Conservation (phyloP, 2,888 invertebrate species). For the Linnaemya tessellans region DNA sequence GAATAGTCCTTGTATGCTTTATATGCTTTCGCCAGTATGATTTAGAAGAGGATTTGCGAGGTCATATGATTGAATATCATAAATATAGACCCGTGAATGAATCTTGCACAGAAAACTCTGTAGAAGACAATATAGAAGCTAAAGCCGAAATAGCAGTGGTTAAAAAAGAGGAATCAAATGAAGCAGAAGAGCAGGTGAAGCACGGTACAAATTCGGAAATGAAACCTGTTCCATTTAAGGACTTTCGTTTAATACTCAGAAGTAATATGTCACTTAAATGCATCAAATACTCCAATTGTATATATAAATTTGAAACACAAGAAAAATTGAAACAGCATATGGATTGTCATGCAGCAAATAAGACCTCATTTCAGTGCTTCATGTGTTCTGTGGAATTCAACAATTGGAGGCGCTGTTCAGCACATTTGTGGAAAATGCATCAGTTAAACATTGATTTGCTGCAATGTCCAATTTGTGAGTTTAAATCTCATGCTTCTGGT, state of each 20-base stretch:
- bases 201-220: slow-evolving; percentile 65
- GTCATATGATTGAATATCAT: slow-evolving; percentile 81
- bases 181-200: neutral
- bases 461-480: slow-evolving; percentile 85
- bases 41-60: slow-evolving; percentile 78
- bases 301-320: slow-evolving; percentile 84
- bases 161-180: slow-evolving; percentile 14
- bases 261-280: slow-evolving; percentile 59
- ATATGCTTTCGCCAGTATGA: slow-evolving; percentile 73
- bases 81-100: slow-evolving; percentile 73
- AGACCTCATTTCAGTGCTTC: slow-evolving; percentile 84
- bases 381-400: slow-evolving; percentile 84
- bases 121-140: neutral
- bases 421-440: slow-evolving; percentile 89
- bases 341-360: slow-evolving; percentile 83
- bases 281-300: slow-evolving; percentile 80
- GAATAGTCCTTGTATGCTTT: slow-evolving; percentile 76
- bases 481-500: slow-evolving; percentile 85
- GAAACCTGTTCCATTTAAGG: slow-evolving; percentile 80
- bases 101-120: neutral
- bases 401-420: slow-evolving; percentile 87
- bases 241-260: slow-evolving; percentile 79
- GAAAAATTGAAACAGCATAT: slow-evolving; percentile 84
- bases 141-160: slow-evolving; percentile 31
- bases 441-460: slow-evolving; percentile 86